Conservation (phyloP, 2,888 invertebrate species). For the Eugnorisma glareosa region DNA sequence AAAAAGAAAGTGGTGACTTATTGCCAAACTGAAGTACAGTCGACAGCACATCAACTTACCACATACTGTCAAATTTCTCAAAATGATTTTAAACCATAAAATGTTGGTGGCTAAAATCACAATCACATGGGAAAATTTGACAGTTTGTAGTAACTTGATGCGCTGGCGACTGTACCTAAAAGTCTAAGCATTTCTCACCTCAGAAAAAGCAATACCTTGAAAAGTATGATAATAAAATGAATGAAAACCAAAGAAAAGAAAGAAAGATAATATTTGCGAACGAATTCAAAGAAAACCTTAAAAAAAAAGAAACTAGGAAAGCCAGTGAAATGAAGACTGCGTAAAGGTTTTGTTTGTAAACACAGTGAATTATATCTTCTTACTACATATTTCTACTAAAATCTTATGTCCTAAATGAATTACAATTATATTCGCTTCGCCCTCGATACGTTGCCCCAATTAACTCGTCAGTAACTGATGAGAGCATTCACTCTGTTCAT, state of each 20-base stretch:
- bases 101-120: too few relatives aligned
- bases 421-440: background rate
- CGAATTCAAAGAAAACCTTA: too few relatives aligned
- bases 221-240: background rate
- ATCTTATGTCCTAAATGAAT: background rate
- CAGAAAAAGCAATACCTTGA: background rate
- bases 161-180: too few relatives aligned
- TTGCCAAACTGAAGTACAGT: background rate
- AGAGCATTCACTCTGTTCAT: slow-evolving; percentile 34
- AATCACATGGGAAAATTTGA: too few relatives aligned
- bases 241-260: background rate
- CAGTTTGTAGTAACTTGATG: too few relatives aligned
- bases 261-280: background rate
- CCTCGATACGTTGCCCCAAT: slow-evolving; percentile 32
- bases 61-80: too few relatives aligned
- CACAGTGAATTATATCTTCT: background rate
- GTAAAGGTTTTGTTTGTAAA: background rate
- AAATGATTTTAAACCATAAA: too few relatives aligned
- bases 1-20: background rate
- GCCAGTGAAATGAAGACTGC: background rate
- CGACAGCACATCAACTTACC: too few relatives aligned
- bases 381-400: background rate
- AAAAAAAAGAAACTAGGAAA: background rate
- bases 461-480: slow-evolving; percentile 25
- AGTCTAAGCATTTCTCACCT: background rate